Base-by-base conservation (phyloP, 2,888 invertebrate genomes). In the Cremastinae sp. region DNA sequence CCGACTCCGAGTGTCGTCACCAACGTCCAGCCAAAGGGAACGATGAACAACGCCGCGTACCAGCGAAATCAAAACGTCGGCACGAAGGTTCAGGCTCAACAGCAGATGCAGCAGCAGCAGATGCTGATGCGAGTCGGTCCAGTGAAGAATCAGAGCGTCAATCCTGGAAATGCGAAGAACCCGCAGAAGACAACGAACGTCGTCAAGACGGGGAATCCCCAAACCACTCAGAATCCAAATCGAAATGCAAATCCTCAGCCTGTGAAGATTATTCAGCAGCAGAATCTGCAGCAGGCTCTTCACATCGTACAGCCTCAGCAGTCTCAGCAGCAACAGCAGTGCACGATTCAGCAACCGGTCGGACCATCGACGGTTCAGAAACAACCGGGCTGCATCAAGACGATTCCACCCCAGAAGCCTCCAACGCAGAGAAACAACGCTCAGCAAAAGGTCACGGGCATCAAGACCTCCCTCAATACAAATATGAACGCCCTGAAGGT, bases 201-300 rank as follows among this genome's bases (percentile, higher is more conserved):
- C 0, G 78, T 81, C 0, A 88, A 87, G 56, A 16, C 79, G 0
- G 37, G 69, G 3, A 86, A 82, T 51, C 78, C 84, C 0, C 88
- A 84, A 69, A 82, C 78, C 28, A 18, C 53, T 28, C 18, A 16
- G 12, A 37, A 51, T 18, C 9, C 59, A 2, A 70, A 53, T 61
- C 69, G 78, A 1, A 53, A 49, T 20, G 51, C 55, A 0, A 75
- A 69, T 59, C 35, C 76, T 0, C 91, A 92, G 81, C 90, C 92
- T 18, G 91, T 92, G 14, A 92, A 92, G 86, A 92, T 92, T 75
- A 91, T 92, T 78, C 92, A 92, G 81, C 81, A 75, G 61, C 79
- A 62, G 20, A 74, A 68, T 56, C 75, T 41, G 35, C 78, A 18
- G 91, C 91, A 64, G 9, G 35, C 51, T 20, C 61, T 39, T 10